These are phyloP conservation scores for Spodoptera littoralis DNA, from an alignment of 2,888 invertebrate genomes.

Conservation along the genomic window DNA sequence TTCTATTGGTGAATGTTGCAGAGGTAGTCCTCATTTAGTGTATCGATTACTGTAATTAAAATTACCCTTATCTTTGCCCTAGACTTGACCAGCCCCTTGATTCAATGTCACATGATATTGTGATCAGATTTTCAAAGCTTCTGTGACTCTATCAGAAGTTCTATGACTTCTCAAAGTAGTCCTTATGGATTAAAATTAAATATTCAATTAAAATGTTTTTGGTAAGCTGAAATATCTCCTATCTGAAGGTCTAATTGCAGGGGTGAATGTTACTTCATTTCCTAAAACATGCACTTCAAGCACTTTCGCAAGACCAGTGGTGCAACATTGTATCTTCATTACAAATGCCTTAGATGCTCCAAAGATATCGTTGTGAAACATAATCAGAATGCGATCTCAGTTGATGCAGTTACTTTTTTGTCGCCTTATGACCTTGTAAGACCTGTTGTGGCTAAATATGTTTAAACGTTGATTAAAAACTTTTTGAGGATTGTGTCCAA, in stretches of 20 bases:
- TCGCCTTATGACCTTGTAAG: constrained; percentile 31
- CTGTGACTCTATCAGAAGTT: too few species aligned
- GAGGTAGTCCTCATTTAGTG: too few species aligned
- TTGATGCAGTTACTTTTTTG: constrained; percentile 44
- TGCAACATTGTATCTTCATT: constrained; percentile 43
- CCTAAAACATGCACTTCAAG: constrained; percentile 4
- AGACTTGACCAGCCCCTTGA: too few species aligned
- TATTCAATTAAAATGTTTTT: background rate
- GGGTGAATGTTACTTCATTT: constrained; percentile 17
- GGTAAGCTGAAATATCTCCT: background rate
- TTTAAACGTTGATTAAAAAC: constrained; percentile 8
- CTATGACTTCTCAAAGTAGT: too few species aligned
- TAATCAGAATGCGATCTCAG: constrained; percentile 63
- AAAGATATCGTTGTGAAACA: constrained; percentile 63
- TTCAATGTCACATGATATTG: too few species aligned
- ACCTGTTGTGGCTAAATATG: constrained; percentile 18
- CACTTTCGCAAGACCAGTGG: constrained; percentile 44
- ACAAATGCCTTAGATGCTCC: constrained; percentile 39
- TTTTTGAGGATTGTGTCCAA: background rate
- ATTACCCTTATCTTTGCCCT: too few species aligned
- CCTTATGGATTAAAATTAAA: too few species aligned
- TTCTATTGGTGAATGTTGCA: too few species aligned
- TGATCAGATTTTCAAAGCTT: too few species aligned
- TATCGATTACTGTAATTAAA: too few species aligned
- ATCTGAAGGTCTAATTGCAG: background rate